phyloP scores from a whole-genome alignment of 2,888 invertebrate genomes.

The Papilio demoleus region DNA sequence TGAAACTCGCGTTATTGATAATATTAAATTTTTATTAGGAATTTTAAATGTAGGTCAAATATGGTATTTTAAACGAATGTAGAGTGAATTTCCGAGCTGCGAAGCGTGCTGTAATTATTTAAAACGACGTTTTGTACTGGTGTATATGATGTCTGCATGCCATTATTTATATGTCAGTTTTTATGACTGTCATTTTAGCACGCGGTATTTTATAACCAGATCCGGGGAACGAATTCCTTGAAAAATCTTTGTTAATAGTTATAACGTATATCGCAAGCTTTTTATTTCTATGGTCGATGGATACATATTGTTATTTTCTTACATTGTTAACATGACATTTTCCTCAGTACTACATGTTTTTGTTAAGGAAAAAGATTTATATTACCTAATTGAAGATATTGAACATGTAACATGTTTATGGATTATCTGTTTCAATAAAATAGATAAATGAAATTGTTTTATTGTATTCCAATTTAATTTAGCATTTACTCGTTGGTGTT shows the following conservation, averaged over 20 bases:
- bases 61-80: constrained; percentile 24
- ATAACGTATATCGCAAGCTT: not conserved
- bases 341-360: not conserved
- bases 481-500: constrained; percentile 72
- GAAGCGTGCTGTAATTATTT: constrained; percentile 46
- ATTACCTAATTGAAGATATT: not conserved
- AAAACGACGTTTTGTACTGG: constrained; percentile 51
- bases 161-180: constrained; percentile 45
- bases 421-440: not conserved
- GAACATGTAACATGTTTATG: not conserved
- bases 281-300: not conserved
- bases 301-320: not conserved
- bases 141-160: constrained; percentile 42
- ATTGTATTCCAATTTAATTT: constrained; percentile 59
- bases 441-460: constrained; percentile 28
- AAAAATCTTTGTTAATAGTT: constrained; percentile 9
- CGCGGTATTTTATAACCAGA: constrained; percentile 36
- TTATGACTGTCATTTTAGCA: constrained; percentile 45
- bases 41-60: constrained; percentile 15
- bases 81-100: constrained; percentile 34
- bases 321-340: not conserved
- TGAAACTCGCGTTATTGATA: not conserved
- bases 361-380: not conserved
- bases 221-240: constrained; percentile 5
- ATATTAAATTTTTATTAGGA: constrained; percentile 15